Evolutionary conservation across 2,113 vertebrate species (phyloP).

Genomic region (Hipposideros armiger): DNA sequence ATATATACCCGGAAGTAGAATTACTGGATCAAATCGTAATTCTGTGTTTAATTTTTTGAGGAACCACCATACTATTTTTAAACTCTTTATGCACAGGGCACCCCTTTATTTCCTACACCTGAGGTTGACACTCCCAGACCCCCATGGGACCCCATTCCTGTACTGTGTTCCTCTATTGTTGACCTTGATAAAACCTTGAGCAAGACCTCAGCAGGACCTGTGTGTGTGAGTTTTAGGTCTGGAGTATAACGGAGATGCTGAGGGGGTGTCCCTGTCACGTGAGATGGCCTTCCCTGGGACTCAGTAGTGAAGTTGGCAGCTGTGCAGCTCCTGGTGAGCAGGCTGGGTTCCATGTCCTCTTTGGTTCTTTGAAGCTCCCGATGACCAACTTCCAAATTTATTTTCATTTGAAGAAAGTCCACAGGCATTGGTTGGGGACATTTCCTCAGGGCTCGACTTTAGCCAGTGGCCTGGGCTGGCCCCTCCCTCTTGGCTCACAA

Average conservation of each 20-base stretch:
- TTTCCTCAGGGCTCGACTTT: background rate
- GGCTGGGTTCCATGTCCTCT: background rate
- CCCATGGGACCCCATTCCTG: rapidly evolving
- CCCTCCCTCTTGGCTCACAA: background rate
- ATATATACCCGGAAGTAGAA: background rate
- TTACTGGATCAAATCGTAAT: background rate
- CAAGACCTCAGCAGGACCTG: background rate
- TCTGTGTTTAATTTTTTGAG: background rate
- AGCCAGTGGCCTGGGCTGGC: background rate
- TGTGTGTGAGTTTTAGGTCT: background rate
- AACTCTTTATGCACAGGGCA: rapidly evolving
- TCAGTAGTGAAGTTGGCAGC: background rate
- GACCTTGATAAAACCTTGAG: background rate
- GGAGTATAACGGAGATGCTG: background rate
- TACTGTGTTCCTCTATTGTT: background rate
- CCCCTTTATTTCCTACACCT: background rate
- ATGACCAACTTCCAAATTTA: no score
- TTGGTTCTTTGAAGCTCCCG: rapidly evolving
- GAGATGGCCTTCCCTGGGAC: background rate
- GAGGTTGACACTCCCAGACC: background rate
- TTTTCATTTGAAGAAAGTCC: background rate
- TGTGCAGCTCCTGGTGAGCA: rapidly evolving
- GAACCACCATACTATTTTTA: background rate
- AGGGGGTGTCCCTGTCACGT: background rate
- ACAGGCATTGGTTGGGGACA: rapidly evolving